Evolutionary conservation across 2,888 invertebrate species (phyloP), one percentile per base, ranked within the genome.

Genomic region (Rugalucina vietnamica): DNA sequence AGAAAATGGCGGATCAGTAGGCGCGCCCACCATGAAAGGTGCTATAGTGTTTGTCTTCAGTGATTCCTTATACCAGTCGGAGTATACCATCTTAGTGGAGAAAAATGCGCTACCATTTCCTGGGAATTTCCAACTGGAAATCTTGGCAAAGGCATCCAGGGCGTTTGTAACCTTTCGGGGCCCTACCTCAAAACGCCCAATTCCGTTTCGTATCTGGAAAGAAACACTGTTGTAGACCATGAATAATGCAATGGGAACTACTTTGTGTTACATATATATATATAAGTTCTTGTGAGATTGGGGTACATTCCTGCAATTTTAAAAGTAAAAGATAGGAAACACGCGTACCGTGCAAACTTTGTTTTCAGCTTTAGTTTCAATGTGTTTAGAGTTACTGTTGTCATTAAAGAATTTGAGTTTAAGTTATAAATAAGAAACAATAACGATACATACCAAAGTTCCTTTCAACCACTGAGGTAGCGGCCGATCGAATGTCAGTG

Each of bases 141-240:
- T 82, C 77, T 91, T 92, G 21, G 88, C 88, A 54, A 81, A 89
- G 8, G 88, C 90, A 76, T 92, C 92, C n/a, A 91, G 90, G 4
- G 84, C 77, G 65, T 92, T 90, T 1, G 72, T 79, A 5, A 92
- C 82, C 12, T 74, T 83, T n/a, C 90, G 75, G 29, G 76, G 24
- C 1, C 90, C 89, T 24, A 88, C 74, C 36, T 88, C 89, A 79
- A 89, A 91, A 21, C 79, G 24, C 0, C 90, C 91, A 12, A 86
- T 79, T 18, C 91, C 91, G 69, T 91, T 91, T n/a, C 89, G 50
- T 18, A 91, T 87, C 91, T 91, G 83, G 24, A 89, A 98, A 29
- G n/a, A 54, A n/a, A 21, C n/a, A n/a, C n/a, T n/a, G n/a, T n/a
- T n/a, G n/a, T n/a, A n/a, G n/a, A n/a, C n/a, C n/a, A n/a, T n/a